Evolutionary conservation across 2,797 vertebrate genomes (phyloP).

Genomic region (Phylloscopus collybita): DNA sequence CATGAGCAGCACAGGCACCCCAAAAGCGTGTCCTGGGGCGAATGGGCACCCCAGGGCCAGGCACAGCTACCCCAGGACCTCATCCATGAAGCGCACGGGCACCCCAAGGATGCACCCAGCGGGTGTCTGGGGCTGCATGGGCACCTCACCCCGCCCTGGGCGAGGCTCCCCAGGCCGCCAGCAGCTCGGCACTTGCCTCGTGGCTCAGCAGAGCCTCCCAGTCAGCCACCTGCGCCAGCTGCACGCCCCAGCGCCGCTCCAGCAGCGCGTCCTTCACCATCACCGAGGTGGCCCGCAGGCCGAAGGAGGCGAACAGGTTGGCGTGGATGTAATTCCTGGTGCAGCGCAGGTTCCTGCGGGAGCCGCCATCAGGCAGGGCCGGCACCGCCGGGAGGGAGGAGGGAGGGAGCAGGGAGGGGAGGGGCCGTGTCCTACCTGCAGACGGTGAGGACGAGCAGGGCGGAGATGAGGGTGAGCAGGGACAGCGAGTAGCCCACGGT

Average conservation of each 20-base stretch:
- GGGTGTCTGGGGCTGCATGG: fast-evolving
- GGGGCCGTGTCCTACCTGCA: conserved; percentile 71
- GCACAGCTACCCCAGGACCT: background rate
- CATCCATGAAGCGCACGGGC: fast-evolving
- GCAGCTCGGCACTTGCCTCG: conserved; percentile 58
- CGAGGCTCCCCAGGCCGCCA: fast-evolving
- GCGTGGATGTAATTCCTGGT: conserved; percentile 88
- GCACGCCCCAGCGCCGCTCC: conserved; percentile 78
- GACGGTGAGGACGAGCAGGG: conserved; percentile 80
- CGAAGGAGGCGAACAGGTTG: conserved; percentile 87
- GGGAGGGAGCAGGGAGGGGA: background rate
- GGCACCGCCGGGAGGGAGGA: fast-evolving
- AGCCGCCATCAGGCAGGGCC: background rate
- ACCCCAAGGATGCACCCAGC: background rate
- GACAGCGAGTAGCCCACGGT: conserved; percentile 85
- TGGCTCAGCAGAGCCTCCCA: conserved; percentile 83
- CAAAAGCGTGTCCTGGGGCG: fast-evolving
- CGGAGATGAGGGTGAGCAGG: conserved; percentile 77
- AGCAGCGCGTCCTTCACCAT: conserved; percentile 84
- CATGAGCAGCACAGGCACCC: background rate
- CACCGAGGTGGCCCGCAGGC: conserved; percentile 82
- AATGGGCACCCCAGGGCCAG: background rate
- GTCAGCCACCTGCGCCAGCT: conserved; percentile 76
- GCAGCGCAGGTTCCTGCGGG: conserved; percentile 82
- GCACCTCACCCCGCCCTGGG: background rate